Evolutionary conservation across 2,797 vertebrate species (phyloP).

Genomic region (Atherinosoma microstoma): DNA sequence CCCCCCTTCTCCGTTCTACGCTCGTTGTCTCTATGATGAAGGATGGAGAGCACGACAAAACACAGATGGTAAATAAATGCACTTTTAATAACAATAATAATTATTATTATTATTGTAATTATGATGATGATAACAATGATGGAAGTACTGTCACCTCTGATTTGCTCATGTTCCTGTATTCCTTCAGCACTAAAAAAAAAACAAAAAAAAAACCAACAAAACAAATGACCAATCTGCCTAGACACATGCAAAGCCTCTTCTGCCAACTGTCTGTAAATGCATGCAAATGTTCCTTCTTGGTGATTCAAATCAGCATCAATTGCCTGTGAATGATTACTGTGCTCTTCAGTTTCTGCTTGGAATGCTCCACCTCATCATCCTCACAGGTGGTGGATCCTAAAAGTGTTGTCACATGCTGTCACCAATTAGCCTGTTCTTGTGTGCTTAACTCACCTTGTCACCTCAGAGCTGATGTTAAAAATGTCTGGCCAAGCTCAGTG

Average conservation of each 20-base stretch:
- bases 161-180: conserved; percentile 60
- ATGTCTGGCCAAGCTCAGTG: conserved; percentile 7
- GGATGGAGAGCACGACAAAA: conserved; percentile 89
- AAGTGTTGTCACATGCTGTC: conserved; percentile 25
- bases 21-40: conserved; percentile 83
- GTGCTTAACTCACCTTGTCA: conserved; percentile 35
- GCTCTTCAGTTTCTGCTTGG: conserved; percentile 44
- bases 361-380: conserved; percentile 31
- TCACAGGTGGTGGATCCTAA: conserved; percentile 25
- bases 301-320: conserved; percentile 54
- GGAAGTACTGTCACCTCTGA: conserved; percentile 50
- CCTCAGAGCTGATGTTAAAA: conserved; percentile 25
- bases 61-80: conserved; percentile 87
- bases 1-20: conserved; percentile 72
- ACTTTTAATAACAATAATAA: conserved; percentile 74
- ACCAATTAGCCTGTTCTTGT: conserved; percentile 24
- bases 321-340: conserved; percentile 55
- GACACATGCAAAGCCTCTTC: conserved; percentile 43
- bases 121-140: conserved; percentile 56
- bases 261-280: conserved; percentile 63
- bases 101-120: conserved; percentile 45
- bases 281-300: conserved; percentile 60
- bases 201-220: neutral
- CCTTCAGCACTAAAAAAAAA: conserved; percentile 39
- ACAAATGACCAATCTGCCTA: conserved; percentile 42